Conservation (phyloP, 2,888 invertebrate species). For the Prenolepis imparis region DNA sequence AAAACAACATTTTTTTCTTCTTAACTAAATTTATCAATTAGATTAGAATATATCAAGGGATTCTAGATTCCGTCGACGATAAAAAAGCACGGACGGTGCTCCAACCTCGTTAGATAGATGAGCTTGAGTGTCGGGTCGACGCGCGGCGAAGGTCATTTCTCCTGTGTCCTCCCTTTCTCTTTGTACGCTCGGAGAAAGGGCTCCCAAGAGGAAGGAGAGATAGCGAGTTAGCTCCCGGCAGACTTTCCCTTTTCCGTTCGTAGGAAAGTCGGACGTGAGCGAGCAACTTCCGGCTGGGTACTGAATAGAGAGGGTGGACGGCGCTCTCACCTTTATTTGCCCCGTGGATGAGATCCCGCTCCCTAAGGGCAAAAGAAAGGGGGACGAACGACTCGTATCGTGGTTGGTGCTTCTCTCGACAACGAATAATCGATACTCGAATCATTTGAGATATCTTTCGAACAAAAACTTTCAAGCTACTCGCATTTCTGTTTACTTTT, state of each 20-base stretch:
- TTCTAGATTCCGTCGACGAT: neutral
- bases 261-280: constrained; percentile 55
- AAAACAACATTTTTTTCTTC: neutral
- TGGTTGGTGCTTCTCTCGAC: constrained; percentile 27
- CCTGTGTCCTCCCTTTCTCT: constrained; percentile 27
- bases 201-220: constrained; percentile 21
- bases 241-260: constrained; percentile 57
- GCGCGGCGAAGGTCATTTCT: constrained; percentile 28
- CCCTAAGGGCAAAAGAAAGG: constrained; percentile 30
- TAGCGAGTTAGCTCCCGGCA: constrained; percentile 48
- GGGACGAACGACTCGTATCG: constrained; percentile 39
- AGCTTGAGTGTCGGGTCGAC: constrained; percentile 45
- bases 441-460: constrained; percentile 22
- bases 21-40: neutral
- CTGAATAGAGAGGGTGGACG: constrained; percentile 54
- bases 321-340: constrained; percentile 65
- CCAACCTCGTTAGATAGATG: constrained; percentile 49
- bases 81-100: constrained; percentile 12
- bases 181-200: constrained; percentile 7
- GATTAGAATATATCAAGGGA: neutral
- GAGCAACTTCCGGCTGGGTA: constrained; percentile 59
- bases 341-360: constrained; percentile 50
- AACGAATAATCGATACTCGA: constrained; percentile 31
- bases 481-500: neutral
- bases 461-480: constrained; percentile 3